Conservation (phyloP, 2,113 vertebrate genomes). For the Dryoscopus gambensis region DNA sequence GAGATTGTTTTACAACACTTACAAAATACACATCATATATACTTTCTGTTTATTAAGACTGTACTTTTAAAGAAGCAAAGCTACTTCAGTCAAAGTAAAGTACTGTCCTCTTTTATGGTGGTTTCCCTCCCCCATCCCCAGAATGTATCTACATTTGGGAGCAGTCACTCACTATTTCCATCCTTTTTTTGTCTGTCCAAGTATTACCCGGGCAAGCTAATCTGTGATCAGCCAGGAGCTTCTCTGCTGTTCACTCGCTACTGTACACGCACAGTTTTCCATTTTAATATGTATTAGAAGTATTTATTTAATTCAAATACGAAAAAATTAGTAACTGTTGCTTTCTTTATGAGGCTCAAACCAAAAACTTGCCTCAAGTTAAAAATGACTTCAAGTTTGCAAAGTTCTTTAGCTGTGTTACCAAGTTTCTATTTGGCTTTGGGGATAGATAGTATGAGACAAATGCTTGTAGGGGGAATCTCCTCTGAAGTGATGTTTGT, state of each 20-base stretch:
- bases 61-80: background rate
- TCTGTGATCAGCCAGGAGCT: background rate
- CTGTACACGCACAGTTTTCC: background rate
- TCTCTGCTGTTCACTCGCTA: background rate
- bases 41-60: background rate
- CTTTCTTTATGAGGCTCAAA: background rate
- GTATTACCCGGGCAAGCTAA: background rate
- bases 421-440: background rate
- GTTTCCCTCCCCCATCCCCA: rapidly evolving
- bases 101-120: background rate
- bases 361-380: background rate
- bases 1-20: background rate
- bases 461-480: background rate
- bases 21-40: background rate
- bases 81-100: background rate
- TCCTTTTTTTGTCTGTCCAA: background rate
- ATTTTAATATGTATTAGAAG: background rate
- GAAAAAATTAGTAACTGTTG: background rate
- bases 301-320: background rate
- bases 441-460: background rate
- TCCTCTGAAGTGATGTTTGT: background rate
- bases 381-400: background rate
- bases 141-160: background rate
- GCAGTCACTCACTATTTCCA: background rate
- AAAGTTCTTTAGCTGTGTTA: background rate